A percentile compares a stretch with the other conserved stretches of the same genome.
phyloP scores from a whole-genome alignment of 2,113 vertebrate genomes.

The Uria aalge region DNA sequence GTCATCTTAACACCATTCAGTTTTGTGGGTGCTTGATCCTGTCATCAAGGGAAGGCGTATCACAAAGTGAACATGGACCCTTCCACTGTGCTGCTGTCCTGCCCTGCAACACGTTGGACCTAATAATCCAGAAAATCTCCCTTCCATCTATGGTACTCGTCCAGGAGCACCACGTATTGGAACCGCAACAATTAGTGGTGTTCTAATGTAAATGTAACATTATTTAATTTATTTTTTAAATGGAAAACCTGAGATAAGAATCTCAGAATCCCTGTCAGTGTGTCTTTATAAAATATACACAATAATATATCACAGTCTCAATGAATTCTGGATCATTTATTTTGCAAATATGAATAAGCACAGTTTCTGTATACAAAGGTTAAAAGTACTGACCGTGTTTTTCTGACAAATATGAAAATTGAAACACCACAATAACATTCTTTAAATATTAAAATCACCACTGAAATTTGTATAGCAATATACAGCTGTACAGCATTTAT shows the following conservation, averaged over 20 bases:
- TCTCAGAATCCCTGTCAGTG: neutral
- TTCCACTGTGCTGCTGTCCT: neutral
- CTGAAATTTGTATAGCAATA: neutral
- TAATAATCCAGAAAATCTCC: neutral
- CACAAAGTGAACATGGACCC: neutral
- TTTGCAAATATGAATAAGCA: neutral
- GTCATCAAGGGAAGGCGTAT: neutral
- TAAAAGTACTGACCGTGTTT: neutral
- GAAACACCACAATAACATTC: neutral
- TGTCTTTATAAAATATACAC: neutral
- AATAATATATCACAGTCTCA: neutral
- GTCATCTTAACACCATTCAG: neutral
- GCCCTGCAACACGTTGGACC: neutral
- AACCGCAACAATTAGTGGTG: neutral
- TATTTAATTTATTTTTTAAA: neutral
- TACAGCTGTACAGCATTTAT: neutral
- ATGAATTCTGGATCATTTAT: neutral
- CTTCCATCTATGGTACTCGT: neutral
- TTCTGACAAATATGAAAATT: neutral
- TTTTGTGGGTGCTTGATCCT: neutral
- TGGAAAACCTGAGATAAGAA: neutral
- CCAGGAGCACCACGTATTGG: neutral
- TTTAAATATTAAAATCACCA: neutral
- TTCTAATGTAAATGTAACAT: neutral
- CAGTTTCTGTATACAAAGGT: neutral